phyloP scores from a whole-genome alignment of 2,797 vertebrate genomes.

The Crocodylus rhombifer region DNA sequence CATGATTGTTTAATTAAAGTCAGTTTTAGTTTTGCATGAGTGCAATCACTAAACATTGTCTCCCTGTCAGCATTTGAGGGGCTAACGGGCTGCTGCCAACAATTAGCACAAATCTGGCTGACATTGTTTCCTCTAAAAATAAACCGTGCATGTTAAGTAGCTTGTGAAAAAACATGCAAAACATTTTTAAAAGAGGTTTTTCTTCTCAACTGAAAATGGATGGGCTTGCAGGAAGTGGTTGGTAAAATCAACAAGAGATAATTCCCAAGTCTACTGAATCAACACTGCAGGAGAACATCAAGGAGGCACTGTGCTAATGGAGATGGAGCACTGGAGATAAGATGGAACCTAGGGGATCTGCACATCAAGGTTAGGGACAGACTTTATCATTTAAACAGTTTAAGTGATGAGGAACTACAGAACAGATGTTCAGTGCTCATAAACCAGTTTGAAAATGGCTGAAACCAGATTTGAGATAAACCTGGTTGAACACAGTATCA shows the following conservation, averaged over 20 bases:
- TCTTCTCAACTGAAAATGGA: slow-evolving; percentile 3
- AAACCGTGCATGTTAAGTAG: slow-evolving; percentile 74
- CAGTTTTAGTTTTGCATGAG: slow-evolving; percentile 69
- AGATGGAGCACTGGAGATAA: not conserved
- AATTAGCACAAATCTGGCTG: slow-evolving; percentile 78
- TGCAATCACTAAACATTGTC: slow-evolving; percentile 78
- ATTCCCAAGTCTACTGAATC: not conserved
- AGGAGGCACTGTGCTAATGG: not conserved
- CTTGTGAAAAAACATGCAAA: slow-evolving; percentile 67
- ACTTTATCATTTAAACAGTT: too few species aligned
- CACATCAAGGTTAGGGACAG: not conserved
- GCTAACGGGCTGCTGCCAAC: slow-evolving; percentile 71
- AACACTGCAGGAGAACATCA: not conserved
- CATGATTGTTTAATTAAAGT: slow-evolving; percentile 73
- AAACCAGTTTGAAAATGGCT: too few species aligned
- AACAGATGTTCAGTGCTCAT: too few species aligned
- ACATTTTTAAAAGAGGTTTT: slow-evolving; percentile 57
- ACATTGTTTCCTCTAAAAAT: slow-evolving; percentile 78
- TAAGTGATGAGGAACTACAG: too few species aligned
- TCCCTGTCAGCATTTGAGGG: slow-evolving; percentile 73
- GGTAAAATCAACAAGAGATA: not conserved
- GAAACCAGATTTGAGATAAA: too few species aligned
- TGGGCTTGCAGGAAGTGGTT: not conserved
- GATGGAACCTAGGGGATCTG: not conserved
- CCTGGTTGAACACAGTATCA: too few species aligned